A percentile compares a stretch with the other conserved stretches of the same genome.
phyloP scores from a whole-genome alignment of 2,797 vertebrate species.

The Somateria mollissima region DNA sequence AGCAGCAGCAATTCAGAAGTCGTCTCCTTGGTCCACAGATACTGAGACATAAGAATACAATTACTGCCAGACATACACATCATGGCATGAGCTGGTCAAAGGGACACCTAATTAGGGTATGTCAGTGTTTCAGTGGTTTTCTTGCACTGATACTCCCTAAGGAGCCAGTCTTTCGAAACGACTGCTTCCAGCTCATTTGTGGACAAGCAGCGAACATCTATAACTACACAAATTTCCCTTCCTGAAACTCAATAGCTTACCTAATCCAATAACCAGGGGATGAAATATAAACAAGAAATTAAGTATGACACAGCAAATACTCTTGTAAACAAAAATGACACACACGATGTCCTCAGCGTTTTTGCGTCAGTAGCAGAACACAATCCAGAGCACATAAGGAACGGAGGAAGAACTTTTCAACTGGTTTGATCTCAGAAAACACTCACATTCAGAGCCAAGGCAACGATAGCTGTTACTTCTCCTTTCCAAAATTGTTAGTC shows the following conservation, averaged over 20 bases:
- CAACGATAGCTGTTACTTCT: neutral
- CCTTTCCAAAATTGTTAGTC: neutral
- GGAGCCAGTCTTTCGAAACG: neutral
- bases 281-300: neutral
- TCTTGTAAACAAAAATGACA: neutral
- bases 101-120: neutral
- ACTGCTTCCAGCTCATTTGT: neutral
- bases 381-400: neutral
- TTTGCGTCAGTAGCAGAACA: neutral
- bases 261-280: neutral
- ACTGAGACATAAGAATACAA: neutral
- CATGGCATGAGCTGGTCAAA: neutral
- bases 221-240: neutral
- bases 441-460: neutral
- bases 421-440: neutral
- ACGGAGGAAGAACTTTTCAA: neutral
- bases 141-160: neutral
- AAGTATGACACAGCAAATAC: neutral
- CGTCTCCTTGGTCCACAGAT: no score
- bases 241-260: neutral
- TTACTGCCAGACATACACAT: neutral
- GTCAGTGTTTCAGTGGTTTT: neutral
- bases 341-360: neutral
- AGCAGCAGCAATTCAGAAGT: neutral
- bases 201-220: neutral